Base-by-base conservation (phyloP, 1,140 invertebrate genomes). In the Oryzaephilus surinamensis region DNA sequence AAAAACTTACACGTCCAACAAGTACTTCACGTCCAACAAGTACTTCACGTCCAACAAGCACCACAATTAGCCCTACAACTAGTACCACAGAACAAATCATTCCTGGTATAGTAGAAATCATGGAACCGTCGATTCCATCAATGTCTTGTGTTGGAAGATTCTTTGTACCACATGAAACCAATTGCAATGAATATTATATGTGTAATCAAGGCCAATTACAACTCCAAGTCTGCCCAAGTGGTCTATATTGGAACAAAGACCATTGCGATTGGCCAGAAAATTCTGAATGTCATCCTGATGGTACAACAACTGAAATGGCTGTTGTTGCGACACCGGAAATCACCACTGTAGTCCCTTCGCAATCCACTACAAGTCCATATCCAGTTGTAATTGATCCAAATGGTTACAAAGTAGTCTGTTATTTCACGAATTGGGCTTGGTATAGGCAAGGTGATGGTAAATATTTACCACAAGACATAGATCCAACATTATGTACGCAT, bases 251-350 rank as follows among this genome's bases (percentile, higher is more conserved):
- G 81, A 85, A 84, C 50, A 64, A 74, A 55, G 73, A 81, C 45
- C 76, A 77, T 40, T 89, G 85, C 46, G 84, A 88, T 53, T 83
- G 81, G 76, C 80, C 83, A 2, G 73, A 76, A 40, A 84, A 81
- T 50, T 65, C 74, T 0, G 67, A 71, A 17, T 84, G 80, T 52
- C 59, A 59, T 34, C 51, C 50, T 5, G 56, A 60, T 31, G 45
- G 48, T 35, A 46, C 38, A 20, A 23, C 38, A 26, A 33, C 41
- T 32, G 42, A 50, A 6, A 37, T 43, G 4, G 29, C 39, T 8
- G 2, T 21, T 10, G 20, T 6, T 21, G 1, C 10, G 2, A 10
- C 8, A 16, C 12, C 37, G 11, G 13, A 15, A 2, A 19, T 15
- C 15, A 29, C 19, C 21, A 8, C 26, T n/a, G 18, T 13, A 24